Conservation (phyloP, 2,797 vertebrate genomes). For the Xenops minutus region DNA sequence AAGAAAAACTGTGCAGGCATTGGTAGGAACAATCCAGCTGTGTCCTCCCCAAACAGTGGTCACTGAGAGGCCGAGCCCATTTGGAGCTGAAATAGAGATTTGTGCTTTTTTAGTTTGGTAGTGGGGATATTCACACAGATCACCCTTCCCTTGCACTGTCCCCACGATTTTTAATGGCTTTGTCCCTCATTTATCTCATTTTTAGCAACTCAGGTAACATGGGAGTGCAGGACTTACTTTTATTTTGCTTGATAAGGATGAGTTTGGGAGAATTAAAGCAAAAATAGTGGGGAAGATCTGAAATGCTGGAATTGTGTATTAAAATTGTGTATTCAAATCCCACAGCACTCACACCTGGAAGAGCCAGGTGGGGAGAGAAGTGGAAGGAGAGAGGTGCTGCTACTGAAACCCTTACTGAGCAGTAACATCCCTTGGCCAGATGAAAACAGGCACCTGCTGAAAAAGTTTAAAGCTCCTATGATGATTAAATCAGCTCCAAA, state of each 20-base stretch:
- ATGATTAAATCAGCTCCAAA: conserved; percentile 21
- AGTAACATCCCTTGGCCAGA: background rate
- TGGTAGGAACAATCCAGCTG: background rate
- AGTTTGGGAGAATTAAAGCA: background rate
- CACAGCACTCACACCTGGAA: background rate
- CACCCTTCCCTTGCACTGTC: background rate
- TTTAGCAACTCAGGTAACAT: background rate
- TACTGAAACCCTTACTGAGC: background rate
- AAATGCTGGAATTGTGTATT: background rate
- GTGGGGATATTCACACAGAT: background rate
- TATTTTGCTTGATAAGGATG: background rate
- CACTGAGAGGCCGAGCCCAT: background rate
- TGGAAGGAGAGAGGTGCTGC: background rate
- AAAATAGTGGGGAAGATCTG: background rate
- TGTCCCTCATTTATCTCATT: background rate
- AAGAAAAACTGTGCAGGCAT: background rate
- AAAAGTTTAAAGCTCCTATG: background rate
- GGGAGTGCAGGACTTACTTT: background rate
- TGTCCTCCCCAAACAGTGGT: background rate
- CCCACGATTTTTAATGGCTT: background rate
- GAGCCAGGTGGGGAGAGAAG: background rate
- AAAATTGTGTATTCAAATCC: background rate
- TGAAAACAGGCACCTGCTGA: background rate
- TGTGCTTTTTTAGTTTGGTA: background rate
- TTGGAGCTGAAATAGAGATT: background rate